Percentiles rank a stretch among this genome's conserved stretches.
Conservation (phyloP, 2,797 vertebrate species). For the Macropodus opercularis region DNA sequence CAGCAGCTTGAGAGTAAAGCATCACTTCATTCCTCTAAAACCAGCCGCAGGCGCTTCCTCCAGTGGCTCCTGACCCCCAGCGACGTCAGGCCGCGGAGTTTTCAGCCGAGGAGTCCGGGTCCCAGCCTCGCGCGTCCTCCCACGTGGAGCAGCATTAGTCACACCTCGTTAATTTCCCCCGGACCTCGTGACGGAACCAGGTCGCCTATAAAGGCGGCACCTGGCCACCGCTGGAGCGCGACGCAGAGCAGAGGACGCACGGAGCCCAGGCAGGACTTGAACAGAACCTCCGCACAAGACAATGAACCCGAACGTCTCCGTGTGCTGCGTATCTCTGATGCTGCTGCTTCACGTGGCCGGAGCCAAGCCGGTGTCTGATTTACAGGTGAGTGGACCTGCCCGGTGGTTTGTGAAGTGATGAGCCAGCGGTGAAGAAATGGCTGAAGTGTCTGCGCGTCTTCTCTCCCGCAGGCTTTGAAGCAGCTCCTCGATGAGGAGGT, state of each 20-base stretch:
- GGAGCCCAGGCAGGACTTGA: neutral
- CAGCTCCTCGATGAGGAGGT: slow-evolving; percentile 73
- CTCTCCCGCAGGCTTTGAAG: slow-evolving; percentile 66
- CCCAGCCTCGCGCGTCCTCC: too few relatives aligned
- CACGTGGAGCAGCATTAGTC: slow-evolving; percentile 61
- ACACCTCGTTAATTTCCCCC: slow-evolving; percentile 60
- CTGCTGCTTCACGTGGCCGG: slow-evolving; percentile 56
- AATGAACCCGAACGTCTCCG: slow-evolving; percentile 49
- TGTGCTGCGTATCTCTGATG: slow-evolving; percentile 68
- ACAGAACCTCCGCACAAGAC: neutral
- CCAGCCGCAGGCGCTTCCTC: too few relatives aligned
- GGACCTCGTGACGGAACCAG: slow-evolving; percentile 68
- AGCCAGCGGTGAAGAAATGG: neutral
- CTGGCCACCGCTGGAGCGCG: slow-evolving; percentile 26
- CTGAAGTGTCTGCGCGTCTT: neutral
- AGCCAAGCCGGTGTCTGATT: slow-evolving; percentile 71
- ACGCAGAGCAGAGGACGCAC: neutral
- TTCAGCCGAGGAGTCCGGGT: slow-evolving; percentile 20
- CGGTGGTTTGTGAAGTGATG: too few relatives aligned
- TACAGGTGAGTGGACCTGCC: slow-evolving; percentile 70
- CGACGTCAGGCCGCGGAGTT: neutral
- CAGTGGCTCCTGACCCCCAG: neutral
- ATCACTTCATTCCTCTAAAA: too few relatives aligned
- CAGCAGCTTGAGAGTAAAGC: too few relatives aligned
- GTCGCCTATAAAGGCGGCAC: slow-evolving; percentile 72